Base-by-base conservation (phyloP, 2,797 vertebrate species). In the Pyrocephalus nanus region DNA sequence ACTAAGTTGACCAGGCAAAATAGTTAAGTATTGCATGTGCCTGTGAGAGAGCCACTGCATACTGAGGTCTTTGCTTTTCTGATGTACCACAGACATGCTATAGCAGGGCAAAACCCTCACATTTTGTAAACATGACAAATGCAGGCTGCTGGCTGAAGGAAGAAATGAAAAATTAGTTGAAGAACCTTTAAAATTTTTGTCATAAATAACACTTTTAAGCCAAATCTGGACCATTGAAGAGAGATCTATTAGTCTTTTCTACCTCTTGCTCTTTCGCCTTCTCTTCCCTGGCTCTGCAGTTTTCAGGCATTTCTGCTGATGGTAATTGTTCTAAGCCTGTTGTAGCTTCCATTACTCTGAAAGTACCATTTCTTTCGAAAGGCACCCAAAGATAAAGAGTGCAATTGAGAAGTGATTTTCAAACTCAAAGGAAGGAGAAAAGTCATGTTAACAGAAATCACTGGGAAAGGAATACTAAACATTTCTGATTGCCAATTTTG, bases 341-440 rank as follows among this genome's bases (percentile, higher is more conserved):
- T 81, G 65, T 64, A 79, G 40, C 38, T 88, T 85, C 43, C 47
- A 75, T 74, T 95, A 86, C 43, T 83, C n/a, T 88, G 58, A 91
- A 96, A 78, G 54, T 22, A 75, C 29, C 32, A 50, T 69, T 88
- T 66, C 74, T 88, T 95, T 96, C 53, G 93, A 66, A 79, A 82
- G 74, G 53, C 27, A 61, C 22, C 20, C 42, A 76, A 78, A 79
- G 76, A 75, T 26, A 78, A 42, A 80, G 29, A 66, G 48, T 84
- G 62, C 25, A 82, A 80, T 22, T 79, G 73, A 86, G 73, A 86
- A 84, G 36, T 86, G 38, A 61, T 95, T 96, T 91, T 82, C 48
- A 90, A 86, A 78, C 47, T 78, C 67, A 70, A 72, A 88, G 32
- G 27, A 84, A 86, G 48, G 26, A 18, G 15, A 88, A 88, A 93